Percentiles rank a stretch among this genome's conserved stretches.
Evolutionary conservation across 2,888 invertebrate species (phyloP).

Genomic region (Molorchus minor): DNA sequence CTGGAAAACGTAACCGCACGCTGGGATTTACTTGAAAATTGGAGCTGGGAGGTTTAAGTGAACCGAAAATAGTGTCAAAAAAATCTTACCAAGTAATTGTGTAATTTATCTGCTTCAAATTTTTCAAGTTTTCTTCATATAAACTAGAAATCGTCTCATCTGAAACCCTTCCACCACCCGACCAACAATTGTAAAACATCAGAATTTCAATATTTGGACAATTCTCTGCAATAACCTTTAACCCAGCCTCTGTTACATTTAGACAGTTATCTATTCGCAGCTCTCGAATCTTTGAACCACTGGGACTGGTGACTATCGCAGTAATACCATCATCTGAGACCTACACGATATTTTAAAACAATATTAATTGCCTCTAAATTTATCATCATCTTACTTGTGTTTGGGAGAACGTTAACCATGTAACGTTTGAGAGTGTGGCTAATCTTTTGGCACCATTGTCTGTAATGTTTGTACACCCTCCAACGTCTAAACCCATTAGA

Average conservation of each 20-base stretch:
- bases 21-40: too few relatives aligned
- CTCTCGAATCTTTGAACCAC: conserved; percentile 52
- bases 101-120: conserved; percentile 25
- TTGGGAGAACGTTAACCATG: conserved; percentile 55
- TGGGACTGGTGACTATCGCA: conserved; percentile 49
- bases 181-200: conserved; percentile 49
- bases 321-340: conserved; percentile 54
- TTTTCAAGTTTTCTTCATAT: conserved; percentile 36
- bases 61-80: background rate
- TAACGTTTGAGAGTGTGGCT: conserved; percentile 49
- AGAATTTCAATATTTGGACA: conserved; percentile 55
- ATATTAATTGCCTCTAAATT: too few relatives aligned
- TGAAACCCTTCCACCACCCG: conserved; percentile 30
- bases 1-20: too few relatives aligned
- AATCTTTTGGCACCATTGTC: conserved; percentile 53
- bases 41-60: too few relatives aligned
- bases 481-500: conserved; percentile 63
- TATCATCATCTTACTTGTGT: conserved; percentile 59
- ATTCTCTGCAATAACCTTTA: conserved; percentile 50
- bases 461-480: conserved; percentile 57
- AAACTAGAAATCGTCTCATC: conserved; percentile 41
- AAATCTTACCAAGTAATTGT: conserved; percentile 23
- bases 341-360: too few relatives aligned
- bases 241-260: conserved; percentile 50
- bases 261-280: conserved; percentile 54